These are phyloP conservation scores for Eurystomus gularis DNA, from an alignment of 2,113 vertebrate species.

Conservation along the genomic window DNA sequence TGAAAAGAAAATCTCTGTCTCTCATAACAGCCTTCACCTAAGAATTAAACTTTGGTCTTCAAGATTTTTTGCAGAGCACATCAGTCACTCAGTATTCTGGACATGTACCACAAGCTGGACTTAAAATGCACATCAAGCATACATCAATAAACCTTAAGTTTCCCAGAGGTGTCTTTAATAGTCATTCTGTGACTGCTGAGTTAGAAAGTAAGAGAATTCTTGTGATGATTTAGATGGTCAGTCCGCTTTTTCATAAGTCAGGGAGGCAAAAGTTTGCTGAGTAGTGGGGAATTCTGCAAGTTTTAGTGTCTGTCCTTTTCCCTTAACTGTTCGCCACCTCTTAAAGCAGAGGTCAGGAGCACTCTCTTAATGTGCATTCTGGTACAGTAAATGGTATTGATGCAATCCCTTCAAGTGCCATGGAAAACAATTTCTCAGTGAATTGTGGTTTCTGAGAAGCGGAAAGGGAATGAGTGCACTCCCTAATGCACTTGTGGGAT, in stretches of 20 bases:
- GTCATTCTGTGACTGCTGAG: not conserved
- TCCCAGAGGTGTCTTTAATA: constrained; percentile 48
- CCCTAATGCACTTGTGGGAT: not conserved
- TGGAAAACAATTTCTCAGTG: not conserved
- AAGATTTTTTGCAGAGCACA: not conserved
- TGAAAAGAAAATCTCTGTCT: not conserved
- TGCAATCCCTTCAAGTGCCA: not conserved
- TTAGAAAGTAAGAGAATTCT: constrained; percentile 39
- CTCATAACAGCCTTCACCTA: not conserved
- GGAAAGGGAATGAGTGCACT: not conserved
- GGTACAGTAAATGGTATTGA: not conserved
- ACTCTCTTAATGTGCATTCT: not conserved
- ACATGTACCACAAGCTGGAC: not conserved
- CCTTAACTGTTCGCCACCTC: not conserved
- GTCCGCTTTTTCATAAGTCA: constrained; percentile 16
- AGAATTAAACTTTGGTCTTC: not conserved
- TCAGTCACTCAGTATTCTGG: constrained; percentile 10
- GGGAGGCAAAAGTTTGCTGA: constrained; percentile 19
- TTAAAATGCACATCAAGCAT: constrained; percentile 15
- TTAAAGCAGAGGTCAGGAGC: not conserved
- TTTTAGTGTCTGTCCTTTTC: constrained; percentile 18
- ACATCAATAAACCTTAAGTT: constrained; percentile 27
- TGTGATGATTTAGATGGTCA: constrained; percentile 41
- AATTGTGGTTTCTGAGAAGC: not conserved
- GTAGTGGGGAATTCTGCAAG: not conserved